Evolutionary conservation across 2,113 vertebrate species (phyloP).

Genomic region (Furnarius figulus): DNA sequence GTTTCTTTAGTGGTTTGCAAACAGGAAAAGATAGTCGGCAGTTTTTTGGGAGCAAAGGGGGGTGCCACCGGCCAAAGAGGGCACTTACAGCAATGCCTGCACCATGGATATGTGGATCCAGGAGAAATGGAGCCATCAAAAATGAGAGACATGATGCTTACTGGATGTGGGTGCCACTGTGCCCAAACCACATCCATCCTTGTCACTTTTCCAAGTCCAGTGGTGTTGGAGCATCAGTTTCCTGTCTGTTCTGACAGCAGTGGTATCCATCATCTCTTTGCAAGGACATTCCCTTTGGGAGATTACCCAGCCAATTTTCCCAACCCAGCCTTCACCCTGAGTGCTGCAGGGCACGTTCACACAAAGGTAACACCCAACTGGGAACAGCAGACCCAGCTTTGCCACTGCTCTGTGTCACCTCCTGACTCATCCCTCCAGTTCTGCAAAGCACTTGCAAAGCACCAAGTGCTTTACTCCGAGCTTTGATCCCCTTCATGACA

Average conservation of each 20-base stretch:
- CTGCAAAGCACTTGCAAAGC: neutral
- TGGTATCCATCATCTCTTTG: neutral
- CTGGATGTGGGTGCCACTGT: neutral
- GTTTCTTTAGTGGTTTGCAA: constrained; percentile 58
- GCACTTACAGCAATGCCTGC: neutral
- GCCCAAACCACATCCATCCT: neutral
- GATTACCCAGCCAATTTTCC: neutral
- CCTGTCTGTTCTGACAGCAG: neutral
- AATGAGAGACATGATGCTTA: neutral
- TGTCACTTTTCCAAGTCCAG: neutral
- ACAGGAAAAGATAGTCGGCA: neutral
- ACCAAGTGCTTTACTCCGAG: rapidly evolving
- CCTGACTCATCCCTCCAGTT: neutral
- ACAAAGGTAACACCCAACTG: neutral
- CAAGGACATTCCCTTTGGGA: neutral
- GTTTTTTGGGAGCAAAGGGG: neutral
- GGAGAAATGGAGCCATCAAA: neutral
- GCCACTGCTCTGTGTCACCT: neutral
- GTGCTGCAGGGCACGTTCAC: neutral
- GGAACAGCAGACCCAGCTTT: neutral
- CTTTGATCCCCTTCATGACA: neutral
- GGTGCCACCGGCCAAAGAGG: neutral
- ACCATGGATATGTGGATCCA: neutral
- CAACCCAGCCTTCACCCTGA: neutral
- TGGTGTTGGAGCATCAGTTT: neutral